Evolutionary conservation across 2,888 invertebrate species (phyloP), one percentile per base, ranked within the genome.

Genomic region (Cabera pusaria): DNA sequence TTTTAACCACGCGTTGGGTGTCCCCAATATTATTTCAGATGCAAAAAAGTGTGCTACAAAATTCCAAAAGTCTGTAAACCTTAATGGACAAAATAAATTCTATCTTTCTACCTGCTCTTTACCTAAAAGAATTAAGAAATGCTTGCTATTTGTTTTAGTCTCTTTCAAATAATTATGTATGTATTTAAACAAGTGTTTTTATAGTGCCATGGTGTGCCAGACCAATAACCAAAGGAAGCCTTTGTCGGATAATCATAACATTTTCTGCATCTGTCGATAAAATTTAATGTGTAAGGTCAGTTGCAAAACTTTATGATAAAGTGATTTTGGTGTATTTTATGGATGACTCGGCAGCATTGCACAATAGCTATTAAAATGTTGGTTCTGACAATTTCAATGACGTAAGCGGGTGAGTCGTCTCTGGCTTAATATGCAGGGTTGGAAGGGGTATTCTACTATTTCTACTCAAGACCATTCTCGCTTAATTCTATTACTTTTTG

Each of bases 341-440:
- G 23, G 20, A 42, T 42, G 41, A 42, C 35, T 42, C 26, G 21
- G 22, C 41, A 32, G 11, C 32, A 42, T 42, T 42, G 35, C 41
- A 36, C 41, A 42, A 42, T 36, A 32, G 33, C 24, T 29, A 18
- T n/a, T 33, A 28, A 33, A 16, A 24, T 16, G 41, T 18, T 41
- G 29, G 33, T 33, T 39, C 39, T 19, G 26, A 19, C 26, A 28
- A 40, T 25, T n/a, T 31, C 17, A 26, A 10, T 42, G 41, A 42
- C 31, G 41, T 42, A 26, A 42, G 26, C 35, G 14, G 27, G 22
- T 26, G 26, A 42, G 35, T 36, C 24, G 31, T 7, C 11, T 5
- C 34, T 11, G 8, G n/a, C n/a, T n/a, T 16, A 8, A 8, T 8
- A 6, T 25, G 31, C 35, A 9, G 41, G 29, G 35, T 14, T 35